Evolutionary conservation across 2,113 vertebrate species (phyloP).

Genomic region (Capreolus pygargus): DNA sequence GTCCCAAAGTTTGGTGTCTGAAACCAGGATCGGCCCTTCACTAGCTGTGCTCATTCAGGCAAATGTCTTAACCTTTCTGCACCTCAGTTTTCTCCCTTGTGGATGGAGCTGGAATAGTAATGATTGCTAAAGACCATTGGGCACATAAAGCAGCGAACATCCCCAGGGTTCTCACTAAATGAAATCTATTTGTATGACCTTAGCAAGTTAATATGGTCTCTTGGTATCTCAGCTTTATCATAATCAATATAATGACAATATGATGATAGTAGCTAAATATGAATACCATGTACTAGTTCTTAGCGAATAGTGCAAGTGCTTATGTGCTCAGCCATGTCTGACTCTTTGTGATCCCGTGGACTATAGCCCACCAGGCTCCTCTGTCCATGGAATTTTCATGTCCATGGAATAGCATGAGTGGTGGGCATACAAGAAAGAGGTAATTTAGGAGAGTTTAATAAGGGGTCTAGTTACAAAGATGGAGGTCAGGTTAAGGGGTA

Average conservation of each 20-base stretch:
- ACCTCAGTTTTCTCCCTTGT: background rate
- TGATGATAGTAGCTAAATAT: background rate
- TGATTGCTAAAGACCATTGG: too few species aligned
- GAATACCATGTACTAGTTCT: background rate
- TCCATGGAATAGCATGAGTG: background rate
- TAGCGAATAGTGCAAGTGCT: background rate
- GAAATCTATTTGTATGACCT: background rate
- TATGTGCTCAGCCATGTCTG: background rate
- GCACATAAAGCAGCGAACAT: background rate
- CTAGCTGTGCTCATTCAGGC: background rate
- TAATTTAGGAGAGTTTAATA: background rate
- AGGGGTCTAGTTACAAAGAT: background rate
- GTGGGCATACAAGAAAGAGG: background rate
- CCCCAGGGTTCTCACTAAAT: fast-evolving
- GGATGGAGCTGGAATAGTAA: background rate
- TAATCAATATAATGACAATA: background rate
- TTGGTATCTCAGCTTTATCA: background rate
- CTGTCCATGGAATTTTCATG: background rate
- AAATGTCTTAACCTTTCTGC: background rate
- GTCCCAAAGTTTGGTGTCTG: background rate
- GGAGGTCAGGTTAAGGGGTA: background rate
- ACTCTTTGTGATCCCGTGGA: background rate
- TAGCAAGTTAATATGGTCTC: background rate
- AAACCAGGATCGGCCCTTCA: background rate
- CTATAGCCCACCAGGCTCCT: background rate